These are phyloP conservation scores for Drosophila sulfurigaster DNA, from an alignment of 1,140 invertebrate genomes.

Conservation along the genomic window DNA sequence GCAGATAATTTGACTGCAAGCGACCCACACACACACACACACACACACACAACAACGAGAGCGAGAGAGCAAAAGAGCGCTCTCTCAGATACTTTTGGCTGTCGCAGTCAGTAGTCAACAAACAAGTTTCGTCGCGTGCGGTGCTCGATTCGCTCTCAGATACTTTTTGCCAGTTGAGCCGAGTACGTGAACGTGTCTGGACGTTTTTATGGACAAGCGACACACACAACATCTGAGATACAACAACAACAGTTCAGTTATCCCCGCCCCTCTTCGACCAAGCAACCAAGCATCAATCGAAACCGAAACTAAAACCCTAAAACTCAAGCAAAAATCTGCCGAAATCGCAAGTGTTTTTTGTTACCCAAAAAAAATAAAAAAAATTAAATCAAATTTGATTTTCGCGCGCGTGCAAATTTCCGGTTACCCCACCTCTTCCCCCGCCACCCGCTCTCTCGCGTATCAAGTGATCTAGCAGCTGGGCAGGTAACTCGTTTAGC, in stretches of 20 bases:
- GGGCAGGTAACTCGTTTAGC: slow-evolving; percentile 26
- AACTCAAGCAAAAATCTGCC: not conserved
- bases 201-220: slow-evolving; percentile 55
- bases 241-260: not conserved
- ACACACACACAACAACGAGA: not conserved
- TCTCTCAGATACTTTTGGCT: slow-evolving; percentile 16
- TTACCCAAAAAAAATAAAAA: not conserved
- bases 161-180: slow-evolving; percentile 61
- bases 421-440: not conserved
- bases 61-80: slow-evolving; percentile 8
- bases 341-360: slow-evolving; percentile 14
- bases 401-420: slow-evolving; percentile 26
- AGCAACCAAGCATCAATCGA: not conserved
- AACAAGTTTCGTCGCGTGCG: slow-evolving; percentile 51
- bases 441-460: not conserved
- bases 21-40: not conserved
- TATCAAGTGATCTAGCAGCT: slow-evolving; percentile 23
- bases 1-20: slow-evolving; percentile 10
- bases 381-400: not conserved
- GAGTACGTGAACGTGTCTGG: slow-evolving; percentile 63
- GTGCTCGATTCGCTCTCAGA: slow-evolving; percentile 47
- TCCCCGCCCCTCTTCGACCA: not conserved
- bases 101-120: slow-evolving; percentile 38
- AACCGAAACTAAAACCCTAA: slow-evolving; percentile 10
- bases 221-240: slow-evolving; percentile 12